Conservation (phyloP, 2,888 invertebrate genomes). For the Drosophila neoperkinsi region DNA sequence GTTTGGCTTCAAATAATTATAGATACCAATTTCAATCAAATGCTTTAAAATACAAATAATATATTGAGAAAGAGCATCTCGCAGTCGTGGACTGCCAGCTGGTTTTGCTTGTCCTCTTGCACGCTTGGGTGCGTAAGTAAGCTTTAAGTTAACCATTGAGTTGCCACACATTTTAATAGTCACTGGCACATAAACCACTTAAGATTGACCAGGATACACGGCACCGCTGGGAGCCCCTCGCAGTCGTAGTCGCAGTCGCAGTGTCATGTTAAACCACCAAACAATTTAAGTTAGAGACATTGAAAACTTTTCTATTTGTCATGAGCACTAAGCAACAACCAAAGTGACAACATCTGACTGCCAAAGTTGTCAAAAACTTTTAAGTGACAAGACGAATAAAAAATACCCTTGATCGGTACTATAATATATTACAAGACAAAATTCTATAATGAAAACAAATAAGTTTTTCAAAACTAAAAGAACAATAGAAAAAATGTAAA, state of each 20-base stretch:
- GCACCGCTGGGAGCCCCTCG: slow-evolving; percentile 15
- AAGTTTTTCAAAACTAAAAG: background rate
- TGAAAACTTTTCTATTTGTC: slow-evolving; percentile 77
- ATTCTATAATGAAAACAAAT: background rate
- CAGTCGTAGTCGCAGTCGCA: slow-evolving; percentile 23
- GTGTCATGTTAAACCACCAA: slow-evolving; percentile 76
- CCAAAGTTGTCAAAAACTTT: slow-evolving; percentile 44
- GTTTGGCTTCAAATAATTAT: background rate
- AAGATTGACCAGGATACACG: slow-evolving; percentile 41
- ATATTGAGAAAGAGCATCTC: background rate
- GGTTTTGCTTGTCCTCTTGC: slow-evolving; percentile 10
- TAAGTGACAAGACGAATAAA: slow-evolving; percentile 1
- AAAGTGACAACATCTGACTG: slow-evolving; percentile 45
- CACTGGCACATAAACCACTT: slow-evolving; percentile 69
- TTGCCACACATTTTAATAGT: slow-evolving; percentile 67
- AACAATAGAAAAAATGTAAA: background rate
- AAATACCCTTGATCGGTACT: slow-evolving; percentile 1
- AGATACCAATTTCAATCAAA: background rate
- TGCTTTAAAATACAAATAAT: background rate
- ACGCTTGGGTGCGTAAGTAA: slow-evolving; percentile 21
- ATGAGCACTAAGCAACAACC: slow-evolving; percentile 38
- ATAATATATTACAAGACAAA: no score
- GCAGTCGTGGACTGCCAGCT: background rate
- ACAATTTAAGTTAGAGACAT: slow-evolving; percentile 80
- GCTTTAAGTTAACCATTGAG: slow-evolving; percentile 51